These are phyloP conservation scores for Bettongia penicillata DNA, from an alignment of 2,113 vertebrate genomes.

Conservation along the genomic window DNA sequence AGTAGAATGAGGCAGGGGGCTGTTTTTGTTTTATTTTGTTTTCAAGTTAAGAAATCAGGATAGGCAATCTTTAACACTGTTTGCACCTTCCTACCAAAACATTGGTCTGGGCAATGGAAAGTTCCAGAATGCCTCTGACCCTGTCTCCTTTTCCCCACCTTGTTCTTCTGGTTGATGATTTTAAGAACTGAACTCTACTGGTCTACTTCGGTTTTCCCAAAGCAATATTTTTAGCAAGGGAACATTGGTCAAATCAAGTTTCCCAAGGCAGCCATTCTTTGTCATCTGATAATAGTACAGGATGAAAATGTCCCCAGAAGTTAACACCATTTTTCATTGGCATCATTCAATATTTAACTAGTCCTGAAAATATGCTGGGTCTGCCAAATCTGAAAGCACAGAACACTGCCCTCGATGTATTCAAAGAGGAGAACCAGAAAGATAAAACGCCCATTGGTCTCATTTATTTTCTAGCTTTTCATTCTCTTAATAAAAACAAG, in stretches of 20 bases:
- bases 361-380: background rate
- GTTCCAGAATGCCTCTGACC: background rate
- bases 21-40: background rate
- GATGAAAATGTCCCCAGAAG: constrained; percentile 17
- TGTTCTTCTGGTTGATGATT: constrained; percentile 57
- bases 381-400: background rate
- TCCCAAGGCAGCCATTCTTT: background rate
- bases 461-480: constrained; percentile 22
- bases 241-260: constrained; percentile 49
- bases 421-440: background rate
- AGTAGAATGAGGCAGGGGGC: background rate
- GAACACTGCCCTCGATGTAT: background rate
- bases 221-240: constrained; percentile 50
- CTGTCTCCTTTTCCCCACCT: background rate
- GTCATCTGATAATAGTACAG: constrained; percentile 19
- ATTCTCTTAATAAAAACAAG: background rate
- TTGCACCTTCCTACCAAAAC: background rate
- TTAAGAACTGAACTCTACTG: constrained; percentile 36
- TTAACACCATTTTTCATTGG: background rate
- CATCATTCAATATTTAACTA: background rate
- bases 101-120: background rate
- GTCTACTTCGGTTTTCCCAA: constrained; percentile 57
- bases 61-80: background rate
- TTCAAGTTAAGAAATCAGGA: background rate
- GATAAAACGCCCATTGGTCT: background rate